phyloP scores from a whole-genome alignment of 1,140 invertebrate species.

The Saxidomus purpurata region DNA sequence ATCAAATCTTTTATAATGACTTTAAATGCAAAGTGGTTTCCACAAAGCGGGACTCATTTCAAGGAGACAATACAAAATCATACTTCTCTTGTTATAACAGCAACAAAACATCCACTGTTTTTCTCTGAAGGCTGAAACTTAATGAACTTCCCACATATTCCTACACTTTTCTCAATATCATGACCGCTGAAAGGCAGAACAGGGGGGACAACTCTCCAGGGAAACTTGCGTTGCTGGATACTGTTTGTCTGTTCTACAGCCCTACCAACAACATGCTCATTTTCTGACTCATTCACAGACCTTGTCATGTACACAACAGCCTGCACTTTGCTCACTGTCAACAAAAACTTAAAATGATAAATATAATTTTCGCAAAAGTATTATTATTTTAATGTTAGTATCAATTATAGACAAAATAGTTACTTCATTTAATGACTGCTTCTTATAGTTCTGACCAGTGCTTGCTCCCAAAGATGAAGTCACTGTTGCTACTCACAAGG shows the following conservation, averaged over 20 bases:
- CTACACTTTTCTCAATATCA: slow-evolving; percentile 73
- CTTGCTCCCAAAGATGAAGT: no score
- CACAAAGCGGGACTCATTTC: no score
- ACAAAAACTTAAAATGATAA: neutral
- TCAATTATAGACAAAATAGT: no score
- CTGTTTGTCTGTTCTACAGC: slow-evolving; percentile 78
- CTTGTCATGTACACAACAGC: slow-evolving; percentile 81
- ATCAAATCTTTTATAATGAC: no score
- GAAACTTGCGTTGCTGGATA: slow-evolving; percentile 68
- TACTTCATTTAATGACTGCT: no score
- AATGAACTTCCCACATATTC: slow-evolving; percentile 76
- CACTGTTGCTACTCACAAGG: no score
- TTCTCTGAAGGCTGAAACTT: slow-evolving; percentile 76
- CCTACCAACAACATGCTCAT: slow-evolving; percentile 79
- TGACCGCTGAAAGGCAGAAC: slow-evolving; percentile 77
- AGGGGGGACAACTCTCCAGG: slow-evolving; percentile 79
- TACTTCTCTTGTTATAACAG: slow-evolving; percentile 82
- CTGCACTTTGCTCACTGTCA: slow-evolving; percentile 79
- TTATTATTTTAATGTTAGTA: no score
- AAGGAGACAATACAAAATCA: no score
- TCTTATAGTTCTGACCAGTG: no score
- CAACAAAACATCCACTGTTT: slow-evolving; percentile 83
- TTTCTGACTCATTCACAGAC: slow-evolving; percentile 78
- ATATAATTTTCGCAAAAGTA: no score
- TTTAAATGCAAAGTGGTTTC: no score